A percentile compares a stretch with the other conserved stretches of the same genome.
These are phyloP conservation scores for Zaprionus inermis DNA, from an alignment of 1,140 invertebrate genomes.

Conservation along the genomic window DNA sequence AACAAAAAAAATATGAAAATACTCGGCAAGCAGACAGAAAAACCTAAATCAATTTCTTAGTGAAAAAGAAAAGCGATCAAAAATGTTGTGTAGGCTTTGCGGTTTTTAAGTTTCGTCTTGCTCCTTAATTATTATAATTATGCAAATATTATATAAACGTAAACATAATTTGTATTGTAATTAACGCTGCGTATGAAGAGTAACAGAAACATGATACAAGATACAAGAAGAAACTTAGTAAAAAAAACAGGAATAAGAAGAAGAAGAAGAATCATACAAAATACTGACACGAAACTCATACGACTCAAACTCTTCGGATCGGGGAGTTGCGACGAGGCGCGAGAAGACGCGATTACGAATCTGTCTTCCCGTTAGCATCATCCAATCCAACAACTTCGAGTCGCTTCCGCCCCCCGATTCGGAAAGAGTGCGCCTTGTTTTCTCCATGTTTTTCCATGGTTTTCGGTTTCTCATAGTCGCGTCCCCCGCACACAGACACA, in stretches of 20 bases:
- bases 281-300: slow-evolving; percentile 45
- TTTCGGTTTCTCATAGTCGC: slow-evolving; percentile 37
- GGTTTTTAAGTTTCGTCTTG: slow-evolving; percentile 50
- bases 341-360: slow-evolving; percentile 2
- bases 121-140: slow-evolving; percentile 64
- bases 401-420: neutral
- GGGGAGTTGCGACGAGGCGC: neutral
- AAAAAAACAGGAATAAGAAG: slow-evolving; percentile 29
- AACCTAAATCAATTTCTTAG: slow-evolving; percentile 55
- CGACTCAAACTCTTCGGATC: slow-evolving; percentile 19
- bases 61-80: slow-evolving; percentile 48
- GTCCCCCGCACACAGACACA: slow-evolving; percentile 6
- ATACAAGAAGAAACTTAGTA: slow-evolving; percentile 36
- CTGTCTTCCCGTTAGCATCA: too few relatives aligned
- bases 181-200: slow-evolving; percentile 71
- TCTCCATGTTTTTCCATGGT: slow-evolving; percentile 25
- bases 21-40: slow-evolving; percentile 57
- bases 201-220: slow-evolving; percentile 27
- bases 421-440: neutral
- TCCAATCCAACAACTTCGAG: too few relatives aligned
- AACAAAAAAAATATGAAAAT: slow-evolving; percentile 45
- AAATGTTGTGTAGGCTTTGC: slow-evolving; percentile 47
- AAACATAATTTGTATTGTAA: slow-evolving; percentile 76
- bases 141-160: slow-evolving; percentile 74
- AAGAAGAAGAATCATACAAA: slow-evolving; percentile 31